Evolutionary conservation across 1,140 invertebrate genomes (phyloP), one percentile per base, ranked within the genome.

Genomic region (Zaprionus ghesquierei): DNA sequence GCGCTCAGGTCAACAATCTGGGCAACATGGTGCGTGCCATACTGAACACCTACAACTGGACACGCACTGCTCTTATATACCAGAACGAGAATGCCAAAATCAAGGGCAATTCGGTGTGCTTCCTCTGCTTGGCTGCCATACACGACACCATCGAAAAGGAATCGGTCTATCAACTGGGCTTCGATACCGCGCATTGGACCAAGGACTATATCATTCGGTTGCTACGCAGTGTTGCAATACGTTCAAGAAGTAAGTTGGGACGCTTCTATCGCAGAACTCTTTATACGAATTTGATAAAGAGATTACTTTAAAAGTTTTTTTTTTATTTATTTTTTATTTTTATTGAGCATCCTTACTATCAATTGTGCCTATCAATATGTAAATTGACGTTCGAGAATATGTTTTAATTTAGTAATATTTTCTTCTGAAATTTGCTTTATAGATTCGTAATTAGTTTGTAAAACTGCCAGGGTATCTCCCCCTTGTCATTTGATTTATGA

Each of bases 221-320:
- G 38, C 93, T 97, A 12, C 92, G 89, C 44, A 94, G 94, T 65
- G 92, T 96, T 18, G 94, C 95, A 8, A 93, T 94, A 77, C 93
- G 93, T 3, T 94, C 96, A 23, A 94, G 96, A 94, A 96, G 97
- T 97, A 94, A 97, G 96, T 96, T n/a, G n/a, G n/a, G n/a, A 22
- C 15, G 33, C 3, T 35, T 35, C 33, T 35, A 13, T 35, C 27
- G n/a, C n/a, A n/a, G n/a, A n/a, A n/a, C n/a, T n/a, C n/a, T n/a
- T n/a, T n/a, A n/a, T n/a, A n/a, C n/a, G n/a, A n/a, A n/a, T n/a
- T n/a, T n/a, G n/a, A n/a, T n/a, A n/a, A n/a, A n/a, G n/a, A n/a
- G n/a, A n/a, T n/a, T n/a, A n/a, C n/a, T n/a, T n/a, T n/a, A n/a
- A n/a, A n/a, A n/a, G n/a, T n/a, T n/a, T n/a, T n/a, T 29, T 29